Base-by-base conservation (phyloP, 2,113 vertebrate genomes). In the Urocynchramus pylzowi region DNA sequence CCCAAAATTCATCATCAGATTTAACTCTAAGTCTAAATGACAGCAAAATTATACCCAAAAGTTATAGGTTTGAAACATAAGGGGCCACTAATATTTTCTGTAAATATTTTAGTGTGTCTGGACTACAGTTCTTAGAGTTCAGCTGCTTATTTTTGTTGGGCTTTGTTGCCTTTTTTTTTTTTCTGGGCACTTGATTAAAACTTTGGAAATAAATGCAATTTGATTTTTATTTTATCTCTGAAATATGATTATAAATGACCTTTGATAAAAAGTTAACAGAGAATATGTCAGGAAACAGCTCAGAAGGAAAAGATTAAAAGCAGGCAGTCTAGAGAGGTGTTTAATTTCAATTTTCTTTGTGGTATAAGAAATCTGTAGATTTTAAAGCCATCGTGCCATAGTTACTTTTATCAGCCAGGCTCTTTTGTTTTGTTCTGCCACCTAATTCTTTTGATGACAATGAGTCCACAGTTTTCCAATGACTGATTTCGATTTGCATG, bases 391-490 rank as follows among this genome's bases (percentile, higher is more conserved):
- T 95, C 94, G 27, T 59, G 83, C 91, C 97, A 45, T 76, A 85
- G 92, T 93, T 95, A 97, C 97, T 98, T 98, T 98, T 97, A 97
- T 97, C 96, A 97, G 93, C 63, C 71, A 10, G 84, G 96, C 85
- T 91, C 93, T 96, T 97, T 98, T 98, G 97, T 98, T 98, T 98
- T 97, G 96, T 95, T 98, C 96, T 97, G 97, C 98, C 98, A 98
- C 97, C 98, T 98, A 97, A 98, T 98, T 98, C 98, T 98, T 98
- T 91, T 97, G 95, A 97, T 97, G 95, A 94, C 93, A 98, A 98
- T 96, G 97, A 97, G 97, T 96, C 96, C 86, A 93, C 96, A 91
- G 95, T 97, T 97, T 98, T 96, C 97, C 97, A 97, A 84, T 97
- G 97, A 93, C 94, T 97, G 97, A 96, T 97, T 97, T 96, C 81